Conservation (phyloP, 37 sponge, comb jelly and placozoan genomes). For the Sycon ciliatum region DNA sequence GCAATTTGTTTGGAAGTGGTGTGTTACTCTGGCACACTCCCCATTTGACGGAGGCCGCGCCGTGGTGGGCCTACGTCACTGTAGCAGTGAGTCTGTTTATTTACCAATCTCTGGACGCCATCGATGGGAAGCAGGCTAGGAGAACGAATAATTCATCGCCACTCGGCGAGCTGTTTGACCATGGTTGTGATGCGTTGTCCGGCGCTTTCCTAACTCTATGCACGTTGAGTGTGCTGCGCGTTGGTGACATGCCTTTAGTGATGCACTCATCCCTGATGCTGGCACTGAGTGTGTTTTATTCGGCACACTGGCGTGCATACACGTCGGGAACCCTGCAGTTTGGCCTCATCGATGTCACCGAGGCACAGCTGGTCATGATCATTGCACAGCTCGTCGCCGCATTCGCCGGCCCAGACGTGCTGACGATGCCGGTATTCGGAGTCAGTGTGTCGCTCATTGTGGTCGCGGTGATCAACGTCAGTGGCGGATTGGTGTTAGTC, state of each 20-base stretch:
- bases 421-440: constrained; percentile 30
- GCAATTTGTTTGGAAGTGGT: constrained; percentile 49
- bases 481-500: too few relatives aligned
- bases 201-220: constrained; percentile 44
- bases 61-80: constrained; percentile 48
- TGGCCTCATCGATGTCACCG: constrained; percentile 74
- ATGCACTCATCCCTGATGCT: not conserved
- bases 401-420: constrained; percentile 39
- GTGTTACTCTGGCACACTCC: constrained; percentile 42
- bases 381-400: constrained; percentile 21
- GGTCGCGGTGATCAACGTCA: too few relatives aligned
- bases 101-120: constrained; percentile 80
- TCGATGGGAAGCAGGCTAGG: constrained; percentile 94
- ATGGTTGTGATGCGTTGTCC: constrained; percentile 88
- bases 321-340: constrained; percentile 70
- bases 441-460: too few relatives aligned
- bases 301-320: constrained; percentile 81
- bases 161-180: constrained; percentile 91
- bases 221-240: constrained; percentile 21
- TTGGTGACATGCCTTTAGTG: constrained; percentile 28
- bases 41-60: constrained; percentile 29
- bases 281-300: constrained; percentile 29
- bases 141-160: constrained; percentile 51
- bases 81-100: constrained; percentile 59
- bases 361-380: constrained; percentile 63